Base-by-base conservation (phyloP, 2,113 vertebrate genomes). In the Triplophysa siluroides region DNA sequence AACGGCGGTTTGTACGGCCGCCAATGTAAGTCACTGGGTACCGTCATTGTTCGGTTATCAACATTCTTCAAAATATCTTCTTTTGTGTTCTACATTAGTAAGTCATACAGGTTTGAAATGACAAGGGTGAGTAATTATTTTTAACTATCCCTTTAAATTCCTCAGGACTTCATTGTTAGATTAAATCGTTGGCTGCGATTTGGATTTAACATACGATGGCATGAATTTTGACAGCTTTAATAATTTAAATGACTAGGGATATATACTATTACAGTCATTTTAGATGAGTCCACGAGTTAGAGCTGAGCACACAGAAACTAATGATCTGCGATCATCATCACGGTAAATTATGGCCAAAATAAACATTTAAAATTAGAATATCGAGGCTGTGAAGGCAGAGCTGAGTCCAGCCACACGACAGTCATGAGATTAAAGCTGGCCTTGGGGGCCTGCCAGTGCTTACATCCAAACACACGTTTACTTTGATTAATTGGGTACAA, bases 401-500 rank as follows among this genome's bases (percentile, higher is more conserved):
- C 16, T 4, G 29, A 62, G 26, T 58, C 50, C 69, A 72, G 52
- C 67, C 78, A 68, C 76, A 73, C 62, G 66, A 50, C 74, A 80
- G 65, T 58, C 41, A 63, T 77, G 78, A 60, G n/a, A 64, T 50
- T 80, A 50, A 45, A 56, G 75, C 71, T 83, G 63, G 63, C 52
- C 18, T 69, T 66, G 13, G 67, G 67, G 50, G 77, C 18, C 66
- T 79, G 56, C 65, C 68, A 65, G 33, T 64, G 41, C 66, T 76
- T 12, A 18, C 52, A 76, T 64, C 74, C 62, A 81, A 73, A 60
- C 45, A 79, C 38, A 77, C 74, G 61, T 79, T 67, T 24, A n/a
- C 21, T 52, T 77, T 77, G 61, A 54, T 69, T 80, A 80, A 83
- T 81, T 84, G 78, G 52, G 21, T 69, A 62, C 50, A 71, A 41